Conservation (phyloP, 2,797 vertebrate genomes). For the Scolopax bukidnonensis region DNA sequence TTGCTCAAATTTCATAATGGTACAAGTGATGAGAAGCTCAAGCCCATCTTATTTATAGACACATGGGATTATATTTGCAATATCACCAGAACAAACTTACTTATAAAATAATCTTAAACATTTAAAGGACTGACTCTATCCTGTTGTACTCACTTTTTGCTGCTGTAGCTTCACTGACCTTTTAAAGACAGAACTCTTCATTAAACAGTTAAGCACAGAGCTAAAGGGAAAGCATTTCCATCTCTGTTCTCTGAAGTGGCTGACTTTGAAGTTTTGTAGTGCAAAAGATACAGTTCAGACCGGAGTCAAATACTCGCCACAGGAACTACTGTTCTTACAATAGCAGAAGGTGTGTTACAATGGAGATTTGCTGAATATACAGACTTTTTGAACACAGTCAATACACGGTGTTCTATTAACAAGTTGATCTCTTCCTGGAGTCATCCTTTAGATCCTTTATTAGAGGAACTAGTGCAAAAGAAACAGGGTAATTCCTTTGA, state of each 20-base stretch:
- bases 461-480: slow-evolving; percentile 51
- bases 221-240: slow-evolving; percentile 60
- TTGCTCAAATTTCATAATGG: not conserved
- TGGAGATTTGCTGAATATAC: slow-evolving; percentile 56
- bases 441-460: slow-evolving; percentile 61
- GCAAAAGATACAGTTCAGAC: slow-evolving; percentile 51
- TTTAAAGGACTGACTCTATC: not conserved
- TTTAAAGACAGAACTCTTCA: slow-evolving; percentile 29
- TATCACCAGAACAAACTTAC: not conserved
- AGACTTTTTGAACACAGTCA: slow-evolving; percentile 61
- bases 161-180: not conserved
- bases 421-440: slow-evolving; percentile 65
- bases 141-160: not conserved
- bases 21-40: not conserved
- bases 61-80: not conserved
- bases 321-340: slow-evolving; percentile 64
- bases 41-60: not conserved
- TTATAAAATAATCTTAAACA: not conserved
- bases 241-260: slow-evolving; percentile 44
- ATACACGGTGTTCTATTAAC: slow-evolving; percentile 41
- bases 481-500: slow-evolving; percentile 36
- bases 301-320: slow-evolving; percentile 61
- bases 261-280: slow-evolving; percentile 64
- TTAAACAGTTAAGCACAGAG: slow-evolving; percentile 52
- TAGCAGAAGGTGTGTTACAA: slow-evolving; percentile 54